A percentile compares a stretch with the other conserved stretches of the same genome.
Evolutionary conservation across 2,888 invertebrate species (phyloP).

Genomic region (Pristionchus arcanus): DNA sequence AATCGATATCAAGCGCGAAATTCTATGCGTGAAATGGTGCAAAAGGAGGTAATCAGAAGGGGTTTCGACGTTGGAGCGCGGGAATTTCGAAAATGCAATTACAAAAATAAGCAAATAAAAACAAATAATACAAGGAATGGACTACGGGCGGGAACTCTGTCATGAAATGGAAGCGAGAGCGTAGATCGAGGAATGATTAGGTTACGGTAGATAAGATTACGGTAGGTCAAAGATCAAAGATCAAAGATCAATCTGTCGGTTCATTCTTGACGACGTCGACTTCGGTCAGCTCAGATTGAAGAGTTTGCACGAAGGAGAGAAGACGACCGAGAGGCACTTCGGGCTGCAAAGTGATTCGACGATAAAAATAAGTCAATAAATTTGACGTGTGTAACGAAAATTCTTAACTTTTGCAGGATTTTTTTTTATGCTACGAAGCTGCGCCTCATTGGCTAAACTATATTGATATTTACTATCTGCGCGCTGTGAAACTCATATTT

Average conservation of each 20-base stretch:
- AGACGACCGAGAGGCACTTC: constrained; percentile 36
- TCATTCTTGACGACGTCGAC: constrained; percentile 40
- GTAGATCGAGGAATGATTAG: constrained; percentile 8
- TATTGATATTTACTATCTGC: background rate
- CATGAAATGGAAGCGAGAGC: constrained; percentile 17
- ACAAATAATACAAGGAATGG: background rate
- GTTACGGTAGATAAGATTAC: constrained; percentile 1
- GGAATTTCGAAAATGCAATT: background rate
- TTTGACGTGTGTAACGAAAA: background rate
- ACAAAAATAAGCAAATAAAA: background rate
- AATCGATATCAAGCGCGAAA: constrained; percentile 30
- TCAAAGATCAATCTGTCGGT: background rate
- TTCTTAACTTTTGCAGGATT: background rate
- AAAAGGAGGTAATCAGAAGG: constrained; percentile 25
- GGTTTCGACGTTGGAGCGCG: constrained; percentile 1
- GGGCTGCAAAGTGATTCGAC: background rate
- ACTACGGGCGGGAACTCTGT: constrained; percentile 23
- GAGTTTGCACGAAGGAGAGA: constrained; percentile 42
- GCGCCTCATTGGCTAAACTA: too few relatives aligned
- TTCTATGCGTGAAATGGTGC: constrained; percentile 36
- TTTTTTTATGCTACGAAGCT: too few relatives aligned
- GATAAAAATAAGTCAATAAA: background rate
- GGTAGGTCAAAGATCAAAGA: background rate
- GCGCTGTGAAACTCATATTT: too few relatives aligned
- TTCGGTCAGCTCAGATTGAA: constrained; percentile 29